Evolutionary conservation across 2,888 invertebrate genomes (phyloP), one percentile per base, ranked within the genome.

Genomic region (Acleris holmiana): DNA sequence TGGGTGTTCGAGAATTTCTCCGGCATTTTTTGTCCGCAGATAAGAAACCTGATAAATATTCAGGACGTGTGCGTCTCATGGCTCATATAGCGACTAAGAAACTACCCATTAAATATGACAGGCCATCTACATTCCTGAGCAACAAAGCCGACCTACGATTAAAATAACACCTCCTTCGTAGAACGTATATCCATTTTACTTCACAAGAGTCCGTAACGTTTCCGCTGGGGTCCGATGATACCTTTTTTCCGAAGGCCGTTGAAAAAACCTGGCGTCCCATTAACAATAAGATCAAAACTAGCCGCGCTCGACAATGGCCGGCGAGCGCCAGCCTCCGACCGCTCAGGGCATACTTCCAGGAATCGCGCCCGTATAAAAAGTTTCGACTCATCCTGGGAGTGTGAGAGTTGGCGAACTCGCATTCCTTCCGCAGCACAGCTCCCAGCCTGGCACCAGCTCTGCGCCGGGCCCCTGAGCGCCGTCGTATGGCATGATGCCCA

Each of bases 231-330:
- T 86, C 86, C 85, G 86, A 86, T 86, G 89, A 86, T 90, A 88
- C 86, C 82, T 87, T 88, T 90, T 92, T 92, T 91, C 89, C 90
- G 82, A 84, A 81, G 80, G 76, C 76, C 71, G 77, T 83, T 84
- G 84, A 92, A 92, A 92, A 92, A 92, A 90, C 88, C 84, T 90
- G 87, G 90, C 90, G 90, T 91, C 91, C 91, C 89, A 91, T 90
- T 91, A 91, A 92, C 87, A 91, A 92, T 91, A 90, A 91, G 89
- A 91, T 91, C 91, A 92, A 92, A 92, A 91, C 89, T 90, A 89
- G 90, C 91, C 91, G 89, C 91, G 84, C 80, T 80, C 82, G 85
- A 90, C 90, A 90, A 90, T 88, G 88, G 84, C 76, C 86, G 83
- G 77, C 81, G 88, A 89, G 90, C 90, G 91, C 91, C 89, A 88